Percentiles rank a stretch among this genome's conserved stretches.
Evolutionary conservation across 2,888 invertebrate species (phyloP).

Genomic region (Acleris sparsana): DNA sequence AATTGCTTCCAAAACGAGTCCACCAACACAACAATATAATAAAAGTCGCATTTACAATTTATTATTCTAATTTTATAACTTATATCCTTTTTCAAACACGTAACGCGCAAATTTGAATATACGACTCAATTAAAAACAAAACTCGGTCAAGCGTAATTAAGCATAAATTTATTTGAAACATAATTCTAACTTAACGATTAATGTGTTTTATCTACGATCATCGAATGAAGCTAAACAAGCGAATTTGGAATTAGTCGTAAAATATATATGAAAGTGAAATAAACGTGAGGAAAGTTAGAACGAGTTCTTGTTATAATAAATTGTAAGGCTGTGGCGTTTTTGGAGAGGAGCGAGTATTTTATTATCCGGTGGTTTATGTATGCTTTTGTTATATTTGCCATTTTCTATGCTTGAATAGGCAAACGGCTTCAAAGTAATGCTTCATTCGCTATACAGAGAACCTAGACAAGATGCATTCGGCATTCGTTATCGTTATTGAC

Average conservation of each 20-base stretch:
- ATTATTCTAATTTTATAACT: background rate
- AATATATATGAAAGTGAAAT: constrained; percentile 31
- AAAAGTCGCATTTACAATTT: background rate
- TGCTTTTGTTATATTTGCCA: too few relatives aligned
- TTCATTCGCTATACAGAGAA: too few relatives aligned
- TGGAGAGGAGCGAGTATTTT: background rate
- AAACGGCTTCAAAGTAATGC: too few relatives aligned
- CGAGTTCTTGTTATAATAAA: constrained; percentile 33
- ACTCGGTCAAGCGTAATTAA: constrained; percentile 13
- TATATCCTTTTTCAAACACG: background rate
- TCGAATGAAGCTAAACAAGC: constrained; percentile 23
- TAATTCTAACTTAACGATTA: constrained; percentile 19
- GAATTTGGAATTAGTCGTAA: constrained; percentile 29
- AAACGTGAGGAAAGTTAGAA: constrained; percentile 30
- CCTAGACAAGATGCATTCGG: too few relatives aligned
- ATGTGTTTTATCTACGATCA: constrained; percentile 26
- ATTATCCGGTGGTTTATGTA: background rate
- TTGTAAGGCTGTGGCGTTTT: constrained; percentile 17
- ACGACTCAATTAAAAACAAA: constrained; percentile 8
- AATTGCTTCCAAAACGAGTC: too few relatives aligned
- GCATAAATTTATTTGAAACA: constrained; percentile 15
- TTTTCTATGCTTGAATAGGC: too few relatives aligned
- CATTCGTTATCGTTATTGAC: too few relatives aligned
- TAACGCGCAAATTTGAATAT: background rate
- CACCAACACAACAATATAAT: too few relatives aligned